Percentiles rank a stretch among this genome's conserved stretches.
Conservation (phyloP, 2,888 invertebrate genomes). For the Philhelius pedissequus region DNA sequence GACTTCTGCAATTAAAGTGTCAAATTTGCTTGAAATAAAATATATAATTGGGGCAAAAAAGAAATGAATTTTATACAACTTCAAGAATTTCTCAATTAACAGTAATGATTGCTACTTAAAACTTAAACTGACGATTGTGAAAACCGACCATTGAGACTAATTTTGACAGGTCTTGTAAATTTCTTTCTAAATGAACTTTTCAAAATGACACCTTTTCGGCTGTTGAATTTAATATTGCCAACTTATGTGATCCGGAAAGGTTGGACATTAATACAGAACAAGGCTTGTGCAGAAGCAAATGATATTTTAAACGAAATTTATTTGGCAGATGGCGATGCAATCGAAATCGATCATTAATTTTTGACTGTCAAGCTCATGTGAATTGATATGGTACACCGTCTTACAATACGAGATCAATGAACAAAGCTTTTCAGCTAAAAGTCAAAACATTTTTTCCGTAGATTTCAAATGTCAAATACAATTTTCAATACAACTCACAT, state of each 20-base stretch:
- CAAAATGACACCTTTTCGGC: constrained; percentile 31
- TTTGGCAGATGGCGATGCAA: background rate
- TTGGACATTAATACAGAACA: background rate
- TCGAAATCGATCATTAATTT: constrained; percentile 9
- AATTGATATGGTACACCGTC: background rate
- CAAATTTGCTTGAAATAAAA: constrained; percentile 19
- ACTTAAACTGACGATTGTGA: background rate
- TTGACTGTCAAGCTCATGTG: background rate
- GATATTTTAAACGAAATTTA: constrained; percentile 1
- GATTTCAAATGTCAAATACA: constrained; percentile 55
- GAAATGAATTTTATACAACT: background rate
- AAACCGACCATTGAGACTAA: constrained; percentile 16
- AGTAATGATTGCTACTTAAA: constrained; percentile 40
- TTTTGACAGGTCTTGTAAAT: constrained; percentile 37
- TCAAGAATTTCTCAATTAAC: constrained; percentile 43
- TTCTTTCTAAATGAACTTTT: constrained; percentile 19
- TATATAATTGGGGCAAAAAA: background rate
- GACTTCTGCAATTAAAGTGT: constrained; percentile 25
- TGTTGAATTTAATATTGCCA: background rate
- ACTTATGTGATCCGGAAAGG: background rate
- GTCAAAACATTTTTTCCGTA: constrained; percentile 33
- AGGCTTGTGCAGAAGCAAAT: background rate
- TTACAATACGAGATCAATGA: background rate
- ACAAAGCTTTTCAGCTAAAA: background rate
- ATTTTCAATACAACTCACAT: constrained; percentile 24